Conservation (phyloP, 1,140 invertebrate genomes). For the Cepaea nemoralis region DNA sequence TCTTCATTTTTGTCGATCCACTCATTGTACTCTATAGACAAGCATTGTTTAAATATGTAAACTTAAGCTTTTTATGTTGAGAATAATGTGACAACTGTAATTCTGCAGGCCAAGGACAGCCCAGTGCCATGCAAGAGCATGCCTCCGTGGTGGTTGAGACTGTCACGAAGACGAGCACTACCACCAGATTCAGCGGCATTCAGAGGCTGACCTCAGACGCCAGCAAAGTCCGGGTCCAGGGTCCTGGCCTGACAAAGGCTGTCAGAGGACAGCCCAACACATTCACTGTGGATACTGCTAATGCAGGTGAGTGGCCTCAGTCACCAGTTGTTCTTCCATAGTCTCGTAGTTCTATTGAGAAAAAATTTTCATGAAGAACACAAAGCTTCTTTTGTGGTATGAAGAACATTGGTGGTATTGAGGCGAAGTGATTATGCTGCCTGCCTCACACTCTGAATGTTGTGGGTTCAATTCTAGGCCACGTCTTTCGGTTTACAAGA, state of each 20-base stretch:
- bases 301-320: slow-evolving; percentile 75
- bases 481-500: no score
- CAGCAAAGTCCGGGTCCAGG: slow-evolving; percentile 89
- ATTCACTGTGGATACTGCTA: slow-evolving; percentile 88
- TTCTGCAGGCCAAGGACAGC: slow-evolving; percentile 60
- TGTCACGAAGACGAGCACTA: slow-evolving; percentile 82
- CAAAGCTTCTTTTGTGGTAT: no score
- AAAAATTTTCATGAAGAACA: no score
- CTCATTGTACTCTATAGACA: no score
- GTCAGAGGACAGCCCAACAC: slow-evolving; percentile 92
- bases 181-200: slow-evolving; percentile 73
- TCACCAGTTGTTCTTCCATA: no score
- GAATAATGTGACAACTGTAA: not conserved
- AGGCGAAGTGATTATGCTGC: no score
- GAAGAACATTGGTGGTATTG: no score
- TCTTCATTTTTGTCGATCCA: no score
- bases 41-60: no score
- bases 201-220: slow-evolving; percentile 85
- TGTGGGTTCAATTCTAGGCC: no score
- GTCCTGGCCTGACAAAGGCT: slow-evolving; percentile 95
- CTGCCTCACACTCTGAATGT: no score
- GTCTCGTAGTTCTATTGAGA: no score
- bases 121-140: slow-evolving; percentile 64
- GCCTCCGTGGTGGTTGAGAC: slow-evolving; percentile 89
- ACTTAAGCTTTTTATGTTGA: not conserved